Evolutionary conservation across 2,888 invertebrate species (phyloP).

Genomic region (Athetis lepigone): DNA sequence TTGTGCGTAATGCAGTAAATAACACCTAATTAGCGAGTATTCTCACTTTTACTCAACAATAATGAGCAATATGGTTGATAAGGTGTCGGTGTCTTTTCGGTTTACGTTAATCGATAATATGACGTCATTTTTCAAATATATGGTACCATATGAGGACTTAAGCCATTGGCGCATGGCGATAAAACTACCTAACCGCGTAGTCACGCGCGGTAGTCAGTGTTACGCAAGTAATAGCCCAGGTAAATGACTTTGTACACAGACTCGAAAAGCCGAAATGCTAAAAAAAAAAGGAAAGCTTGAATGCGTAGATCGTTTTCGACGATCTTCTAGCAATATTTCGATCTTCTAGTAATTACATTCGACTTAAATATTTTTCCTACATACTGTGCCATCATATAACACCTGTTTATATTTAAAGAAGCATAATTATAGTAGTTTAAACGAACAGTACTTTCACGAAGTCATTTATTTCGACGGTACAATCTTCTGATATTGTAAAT

Average conservation of each 20-base stretch:
- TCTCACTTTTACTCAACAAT: constrained; percentile 13
- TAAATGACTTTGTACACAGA: constrained; percentile 5
- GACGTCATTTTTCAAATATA: neutral
- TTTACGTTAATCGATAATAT: constrained; percentile 7
- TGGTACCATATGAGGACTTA: too few species aligned
- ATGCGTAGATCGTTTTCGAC: neutral
- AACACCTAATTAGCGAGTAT: constrained; percentile 1
- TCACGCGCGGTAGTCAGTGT: neutral
- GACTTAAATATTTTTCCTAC: constrained; percentile 4
- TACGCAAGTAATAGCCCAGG: neutral
- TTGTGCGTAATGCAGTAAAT: neutral
- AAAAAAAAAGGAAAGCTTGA: neutral
- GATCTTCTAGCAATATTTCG: neutral
- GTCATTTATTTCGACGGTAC: too few species aligned
- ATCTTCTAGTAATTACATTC: neutral
- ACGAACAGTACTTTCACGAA: neutral
- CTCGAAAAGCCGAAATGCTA: neutral
- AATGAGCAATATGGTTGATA: constrained; percentile 8
- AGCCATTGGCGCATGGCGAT: neutral
- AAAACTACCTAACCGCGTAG: too few species aligned
- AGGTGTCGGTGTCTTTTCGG: neutral
- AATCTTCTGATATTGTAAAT: neutral
- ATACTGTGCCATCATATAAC: neutral
- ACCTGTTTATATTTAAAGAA: constrained; percentile 11
- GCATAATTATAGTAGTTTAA: neutral